Conservation (phyloP, 2,888 invertebrate genomes). For the Megaustenia siamemsis region DNA sequence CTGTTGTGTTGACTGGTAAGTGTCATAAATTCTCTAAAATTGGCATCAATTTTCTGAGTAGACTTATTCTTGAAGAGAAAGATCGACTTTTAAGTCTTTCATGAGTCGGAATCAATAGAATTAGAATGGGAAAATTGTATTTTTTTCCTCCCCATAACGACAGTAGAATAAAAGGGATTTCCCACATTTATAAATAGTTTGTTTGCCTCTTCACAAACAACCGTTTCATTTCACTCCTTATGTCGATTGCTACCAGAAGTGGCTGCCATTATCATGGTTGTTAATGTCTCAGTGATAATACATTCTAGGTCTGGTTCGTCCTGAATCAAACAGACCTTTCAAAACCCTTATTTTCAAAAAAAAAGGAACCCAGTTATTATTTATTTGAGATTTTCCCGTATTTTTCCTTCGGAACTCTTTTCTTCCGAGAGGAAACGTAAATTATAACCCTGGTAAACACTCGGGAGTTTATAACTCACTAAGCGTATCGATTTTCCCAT, state of each 20-base stretch:
- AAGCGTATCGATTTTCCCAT: conserved; percentile 52
- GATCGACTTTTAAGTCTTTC: neutral
- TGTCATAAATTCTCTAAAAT: neutral
- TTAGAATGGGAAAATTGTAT: neutral
- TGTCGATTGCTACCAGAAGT: neutral
- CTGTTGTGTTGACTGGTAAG: neutral
- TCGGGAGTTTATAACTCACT: conserved; percentile 49
- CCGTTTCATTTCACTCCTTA: neutral
- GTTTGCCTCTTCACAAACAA: neutral
- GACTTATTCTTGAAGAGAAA: neutral
- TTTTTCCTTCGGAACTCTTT: conserved; percentile 15
- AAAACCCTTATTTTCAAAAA: neutral
- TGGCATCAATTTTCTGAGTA: neutral
- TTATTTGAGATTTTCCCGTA: conserved; percentile 6
- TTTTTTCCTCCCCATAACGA: neutral
- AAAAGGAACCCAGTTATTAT: neutral
- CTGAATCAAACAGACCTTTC: neutral
- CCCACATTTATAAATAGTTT: neutral
- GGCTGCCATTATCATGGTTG: neutral
- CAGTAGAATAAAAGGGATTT: neutral
- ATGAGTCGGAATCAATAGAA: neutral
- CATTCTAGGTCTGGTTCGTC: no score
- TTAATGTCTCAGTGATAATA: neutral
- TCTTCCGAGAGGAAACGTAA: neutral
- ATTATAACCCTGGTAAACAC: conserved; percentile 48